Base-by-base conservation (phyloP, 1,140 invertebrate species). In the Stegodyphus dumicola region DNA sequence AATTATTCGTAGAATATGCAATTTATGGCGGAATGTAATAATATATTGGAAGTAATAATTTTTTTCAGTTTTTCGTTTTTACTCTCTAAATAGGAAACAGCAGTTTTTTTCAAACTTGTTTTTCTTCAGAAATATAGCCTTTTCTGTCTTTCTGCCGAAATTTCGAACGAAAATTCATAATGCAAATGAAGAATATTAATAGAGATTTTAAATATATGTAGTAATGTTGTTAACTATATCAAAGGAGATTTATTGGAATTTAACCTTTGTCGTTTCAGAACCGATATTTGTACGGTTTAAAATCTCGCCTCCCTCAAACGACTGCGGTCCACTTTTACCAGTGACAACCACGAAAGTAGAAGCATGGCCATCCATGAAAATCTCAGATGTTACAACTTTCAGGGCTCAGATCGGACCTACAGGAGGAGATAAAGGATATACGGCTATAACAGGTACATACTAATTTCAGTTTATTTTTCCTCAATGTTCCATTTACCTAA, bases 211-310 rank as follows among this genome's bases (percentile, higher is more conserved):
- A 33, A 33, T 33, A 33, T 3, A 3, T 10, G 56, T 60, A 15
- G 15, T 60, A 60, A 5, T 10, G 5, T 10, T 60, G 15, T 10
- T 60, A 60, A 10, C 9, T 60, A 60, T 10, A 60, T 15, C 15
- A 60, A 60, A 60, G 9, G 5, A 2, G 56, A n/a, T 7, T 17
- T 53, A 6, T 67, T 5, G 11, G n/a, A n/a, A 6, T 65, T 49
- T 15, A 65, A 48, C 15, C 54, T 9, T 49, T 13, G 5, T 17
- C 6, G 17, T 54, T 83, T 10, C 64, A 88, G 88, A 84, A 51
- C 92, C 94, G 89, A 90, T 94, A 0, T 91, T 92, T 83, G 90
- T 97, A 6, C 92, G 95, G 78, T 92, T 97, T 51, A 93, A 92
- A 76, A 91, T 92, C 9, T 92, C 78, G 52, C 84, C 88, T 51